A percentile compares a stretch with the other conserved stretches of the same genome.
Evolutionary conservation across 2,113 vertebrate genomes (phyloP).

Genomic region (Terrapene triunguis): DNA sequence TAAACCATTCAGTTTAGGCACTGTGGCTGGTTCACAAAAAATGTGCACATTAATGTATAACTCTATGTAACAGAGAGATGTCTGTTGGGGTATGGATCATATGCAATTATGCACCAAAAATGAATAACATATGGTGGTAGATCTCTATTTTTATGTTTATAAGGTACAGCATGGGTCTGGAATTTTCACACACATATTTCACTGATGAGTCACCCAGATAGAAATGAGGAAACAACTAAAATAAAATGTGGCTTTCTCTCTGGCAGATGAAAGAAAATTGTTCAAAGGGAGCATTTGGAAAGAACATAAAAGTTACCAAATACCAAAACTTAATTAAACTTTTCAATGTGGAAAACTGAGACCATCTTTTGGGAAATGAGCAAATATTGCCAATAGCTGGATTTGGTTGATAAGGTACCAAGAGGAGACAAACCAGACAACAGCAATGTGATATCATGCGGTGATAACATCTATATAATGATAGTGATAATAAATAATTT

Average conservation of each 20-base stretch:
- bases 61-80: neutral
- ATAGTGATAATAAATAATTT: neutral
- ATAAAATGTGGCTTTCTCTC: neutral
- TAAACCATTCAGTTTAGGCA: neutral
- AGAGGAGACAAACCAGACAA: neutral
- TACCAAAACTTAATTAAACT: neutral
- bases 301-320: neutral
- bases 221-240: neutral
- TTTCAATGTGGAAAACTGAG: neutral
- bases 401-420: neutral
- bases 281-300: neutral
- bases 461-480: neutral
- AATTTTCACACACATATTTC: slow-evolving; percentile 13
- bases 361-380: neutral
- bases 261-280: neutral
- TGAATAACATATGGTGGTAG: neutral
- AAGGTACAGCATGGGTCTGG: neutral
- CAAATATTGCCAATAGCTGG: neutral
- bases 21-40: neutral
- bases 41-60: neutral
- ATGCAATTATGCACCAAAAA: neutral
- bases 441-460: neutral
- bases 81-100: neutral
- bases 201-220: neutral
- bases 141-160: neutral